Percentiles rank a stretch among this genome's conserved stretches.
phyloP scores from a whole-genome alignment of 2,888 invertebrate genomes.

The Agonopterix alstromeriana region DNA sequence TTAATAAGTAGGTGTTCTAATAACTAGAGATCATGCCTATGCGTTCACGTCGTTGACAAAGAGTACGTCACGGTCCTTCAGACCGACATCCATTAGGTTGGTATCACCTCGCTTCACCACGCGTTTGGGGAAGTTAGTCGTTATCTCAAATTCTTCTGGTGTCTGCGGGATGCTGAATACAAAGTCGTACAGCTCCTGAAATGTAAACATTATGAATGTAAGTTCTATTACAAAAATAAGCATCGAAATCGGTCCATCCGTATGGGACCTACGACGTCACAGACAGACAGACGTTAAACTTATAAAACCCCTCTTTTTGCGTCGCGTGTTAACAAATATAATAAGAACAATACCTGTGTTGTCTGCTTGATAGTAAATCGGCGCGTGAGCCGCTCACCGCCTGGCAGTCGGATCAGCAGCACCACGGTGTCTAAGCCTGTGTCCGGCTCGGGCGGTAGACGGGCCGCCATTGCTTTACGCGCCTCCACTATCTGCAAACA shows the following conservation, averaged over 20 bases:
- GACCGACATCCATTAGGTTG: conserved; percentile 85
- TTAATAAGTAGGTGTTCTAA: too few relatives aligned
- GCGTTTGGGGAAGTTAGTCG: conserved; percentile 95
- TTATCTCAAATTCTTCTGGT: conserved; percentile 95
- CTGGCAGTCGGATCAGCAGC: conserved; percentile 93
- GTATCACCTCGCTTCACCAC: conserved; percentile 80
- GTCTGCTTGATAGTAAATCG: conserved; percentile 89
- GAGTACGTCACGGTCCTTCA: conserved; percentile 92
- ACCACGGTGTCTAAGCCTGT: conserved; percentile 83
- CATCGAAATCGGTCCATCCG: too few relatives aligned
- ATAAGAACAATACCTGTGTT: conserved; percentile 40
- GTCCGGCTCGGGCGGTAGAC: conserved; percentile 87
- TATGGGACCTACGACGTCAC: too few relatives aligned
- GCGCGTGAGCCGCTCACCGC: conserved; percentile 91
- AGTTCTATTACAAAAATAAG: too few relatives aligned
- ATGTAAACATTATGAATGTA: conserved; percentile 15
- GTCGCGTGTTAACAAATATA: too few relatives aligned
- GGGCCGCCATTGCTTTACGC: conserved; percentile 79
- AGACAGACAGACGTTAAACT: too few relatives aligned
- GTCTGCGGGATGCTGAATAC: conserved; percentile 96
- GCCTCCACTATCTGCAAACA: conserved; percentile 76
- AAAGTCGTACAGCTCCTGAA: conserved; percentile 94
- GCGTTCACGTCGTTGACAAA: conserved; percentile 97
- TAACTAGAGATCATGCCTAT: conserved; percentile 33
- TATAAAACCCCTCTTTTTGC: too few relatives aligned